Evolutionary conservation across 1,140 invertebrate genomes (phyloP), one percentile per base, ranked within the genome.

Genomic region (Phymorhynchus buccinoides): DNA sequence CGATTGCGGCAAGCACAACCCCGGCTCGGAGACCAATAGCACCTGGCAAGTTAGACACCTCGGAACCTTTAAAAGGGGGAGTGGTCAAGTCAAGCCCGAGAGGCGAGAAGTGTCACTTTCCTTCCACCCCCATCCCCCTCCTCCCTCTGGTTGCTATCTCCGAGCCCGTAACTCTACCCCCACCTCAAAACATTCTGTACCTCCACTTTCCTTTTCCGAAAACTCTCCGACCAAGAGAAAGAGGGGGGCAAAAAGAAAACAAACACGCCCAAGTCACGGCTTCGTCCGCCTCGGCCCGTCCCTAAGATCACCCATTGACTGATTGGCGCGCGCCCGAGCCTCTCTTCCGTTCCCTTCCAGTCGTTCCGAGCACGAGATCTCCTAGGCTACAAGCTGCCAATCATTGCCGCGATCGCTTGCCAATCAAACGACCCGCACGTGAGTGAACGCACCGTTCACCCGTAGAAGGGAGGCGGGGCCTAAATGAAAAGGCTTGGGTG

Each of bases 351-450:
- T n/a, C n/a, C n/a, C n/a, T n/a, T n/a, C 44, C 44, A 6, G 16
- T 22, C 18, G 16, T 27, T 27, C 56, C 56, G 56, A 4, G 4
- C 44, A 37, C 39, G 62, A 32, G 39, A 41, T 83, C 81, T 83
- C 81, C 81, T 44, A 66, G 81, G 62, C 81, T 83, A 83, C 81
- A 66, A n/a, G 32, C 80, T 83, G 81, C 41, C 81, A 83, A 83
- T 83, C 81, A 83, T 41, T 41, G 81, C 12, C 32, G 16, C 66
- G 62, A 71, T 9, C 44, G 12, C 37, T 44, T 66, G 81, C 81
- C 81, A 83, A 83, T 83, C 81, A 83, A 32, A n/a, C n/a, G 37
- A 22, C 30, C 27, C 62, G 81, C 62, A 42, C 81, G 66, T 71
- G 62, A 71, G 81, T 66, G n/a, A 37, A 35, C 52, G 39, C 3